Evolutionary conservation across 2,113 vertebrate genomes (phyloP), one percentile per base, ranked within the genome.

Genomic region (Astatoreochromis straeleni): DNA sequence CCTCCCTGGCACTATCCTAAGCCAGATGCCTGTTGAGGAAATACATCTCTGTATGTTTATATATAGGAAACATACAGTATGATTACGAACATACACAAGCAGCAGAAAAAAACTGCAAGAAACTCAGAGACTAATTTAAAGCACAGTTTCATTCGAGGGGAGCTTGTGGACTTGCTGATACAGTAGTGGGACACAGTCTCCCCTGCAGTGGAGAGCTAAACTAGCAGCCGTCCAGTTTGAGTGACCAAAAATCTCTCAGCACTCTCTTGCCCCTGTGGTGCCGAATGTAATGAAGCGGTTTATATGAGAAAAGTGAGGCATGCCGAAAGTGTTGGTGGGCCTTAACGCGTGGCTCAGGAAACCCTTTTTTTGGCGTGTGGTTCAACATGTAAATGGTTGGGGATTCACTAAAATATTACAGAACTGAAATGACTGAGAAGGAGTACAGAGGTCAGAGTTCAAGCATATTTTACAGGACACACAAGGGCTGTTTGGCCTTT

Each of bases 191-290:
- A 60, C 3, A 33, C 31, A 5, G 17, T 53, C 1, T 79, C 38
- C 7, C 29, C 57, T 21, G 26, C 42, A 31, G 14, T 5, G 55
- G 81, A 4, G 70, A 54, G 82, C 87, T 80, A 58, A 90, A 85
- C 55, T 16, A 84, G 85, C 83, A 87, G 83, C 75, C 5, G 35
- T 87, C 75, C 81, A 81, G 86, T 26, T 85, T 10, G 70, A 80
- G 87, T 33, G 19, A 91, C 83, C 70, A 70, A 88, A 89, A 73
- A 81, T 92, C 87, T 88, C 80, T 94, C 91, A 85, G 81, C 91
- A 85, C 87, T 84, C 82, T 86, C 65, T 58, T 82, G 89, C 82
- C 82, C 84, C 84, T 12, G 65, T 53, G 85, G 88, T 70, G 82
- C 47, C 16, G 16, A 83, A 53, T 75, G 87, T 54, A 86, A 89